Evolutionary conservation across 2,797 vertebrate genomes (phyloP), one percentile per base, ranked within the genome.

Genomic region (Hephaestus fuliginosus): DNA sequence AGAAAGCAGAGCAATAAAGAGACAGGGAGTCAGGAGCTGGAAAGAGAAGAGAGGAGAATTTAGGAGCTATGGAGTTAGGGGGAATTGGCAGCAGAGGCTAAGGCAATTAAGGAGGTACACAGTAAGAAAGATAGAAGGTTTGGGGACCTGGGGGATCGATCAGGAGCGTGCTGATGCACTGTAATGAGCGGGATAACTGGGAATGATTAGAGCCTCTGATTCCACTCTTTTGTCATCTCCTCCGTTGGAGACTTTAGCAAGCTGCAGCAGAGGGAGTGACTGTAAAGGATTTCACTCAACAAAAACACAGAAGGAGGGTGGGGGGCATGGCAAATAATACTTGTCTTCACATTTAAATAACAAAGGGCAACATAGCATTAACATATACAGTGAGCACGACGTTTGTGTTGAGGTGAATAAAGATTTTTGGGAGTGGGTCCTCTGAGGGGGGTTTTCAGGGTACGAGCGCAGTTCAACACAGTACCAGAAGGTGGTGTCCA

Each of bases 51-150:
- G 68, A 56, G 33, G 77, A 56, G 78, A 46, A 73, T 76, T 86
- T 77, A 80, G 82, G 79, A 88, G 79, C 58, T 36, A 30, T 79
- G 82, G 77, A 70, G 63, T 68, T 74, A 68, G 73, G 39, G 33
- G 65, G 82, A 86, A 83, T 68, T 88, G 87, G 90, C 86, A 89
- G 87, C 88, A 70, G 83, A 89, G 84, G 89, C 89, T 91, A 91
- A 93, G 90, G 91, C 91, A 91, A 93, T 93, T 92, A 91, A 93
- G 78, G 86, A 92, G 82, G 81, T 89, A 89, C 85, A 84, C 83
- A 83, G 91, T 86, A 83, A 89, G 87, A 91, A 87, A 89, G 89
- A 88, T 77, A 83, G 85, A 86, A 82, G 88, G 86, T 86, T 70
- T 74, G 78, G 81, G 83, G 78, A 79, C 55, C 52, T 65, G 46